Percentiles rank a stretch among this genome's conserved stretches.
Conservation (phyloP, 2,888 invertebrate species). For the Acronicta alni region DNA sequence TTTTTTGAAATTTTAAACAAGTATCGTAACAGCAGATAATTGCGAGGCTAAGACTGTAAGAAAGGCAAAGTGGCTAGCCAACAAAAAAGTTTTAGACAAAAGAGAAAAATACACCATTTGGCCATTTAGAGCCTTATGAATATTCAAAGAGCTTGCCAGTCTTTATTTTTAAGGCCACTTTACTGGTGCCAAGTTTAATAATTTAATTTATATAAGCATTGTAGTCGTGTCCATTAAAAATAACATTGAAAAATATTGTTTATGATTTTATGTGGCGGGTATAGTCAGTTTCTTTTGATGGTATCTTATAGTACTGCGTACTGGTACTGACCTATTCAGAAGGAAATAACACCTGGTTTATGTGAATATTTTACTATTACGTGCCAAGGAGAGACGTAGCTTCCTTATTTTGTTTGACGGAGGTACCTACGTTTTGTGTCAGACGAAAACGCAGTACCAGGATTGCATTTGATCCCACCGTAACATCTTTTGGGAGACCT, state of each 20-base stretch:
- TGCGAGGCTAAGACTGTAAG: constrained; percentile 32
- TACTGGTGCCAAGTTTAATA: constrained; percentile 51
- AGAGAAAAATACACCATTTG: constrained; percentile 55
- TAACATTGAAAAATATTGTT: constrained; percentile 37
- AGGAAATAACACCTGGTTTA: constrained; percentile 35
- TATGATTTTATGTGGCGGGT: constrained; percentile 19
- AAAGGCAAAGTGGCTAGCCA: constrained; percentile 25
- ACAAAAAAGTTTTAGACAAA: constrained; percentile 53
- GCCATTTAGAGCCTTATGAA: constrained; percentile 56
- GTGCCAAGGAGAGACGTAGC: no score
- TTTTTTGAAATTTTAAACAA: constrained; percentile 14
- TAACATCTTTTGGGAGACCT: constrained; percentile 28
- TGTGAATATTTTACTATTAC: constrained; percentile 24
- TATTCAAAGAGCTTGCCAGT: constrained; percentile 50
- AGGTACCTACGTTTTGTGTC: constrained; percentile 14
- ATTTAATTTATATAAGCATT: constrained; percentile 52
- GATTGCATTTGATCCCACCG: constrained; percentile 13
- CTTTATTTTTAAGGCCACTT: constrained; percentile 49
- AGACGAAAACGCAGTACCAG: constrained; percentile 3
- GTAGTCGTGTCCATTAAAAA: constrained; percentile 44
- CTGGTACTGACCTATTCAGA: constrained; percentile 22
- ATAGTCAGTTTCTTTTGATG: constrained; percentile 20
- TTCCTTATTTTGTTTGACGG: constrained; percentile 13
- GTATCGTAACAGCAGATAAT: constrained; percentile 27
- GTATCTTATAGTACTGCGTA: no score